Base-by-base conservation (phyloP, 1,140 invertebrate species). In the Schmidtea mediterranea region DNA sequence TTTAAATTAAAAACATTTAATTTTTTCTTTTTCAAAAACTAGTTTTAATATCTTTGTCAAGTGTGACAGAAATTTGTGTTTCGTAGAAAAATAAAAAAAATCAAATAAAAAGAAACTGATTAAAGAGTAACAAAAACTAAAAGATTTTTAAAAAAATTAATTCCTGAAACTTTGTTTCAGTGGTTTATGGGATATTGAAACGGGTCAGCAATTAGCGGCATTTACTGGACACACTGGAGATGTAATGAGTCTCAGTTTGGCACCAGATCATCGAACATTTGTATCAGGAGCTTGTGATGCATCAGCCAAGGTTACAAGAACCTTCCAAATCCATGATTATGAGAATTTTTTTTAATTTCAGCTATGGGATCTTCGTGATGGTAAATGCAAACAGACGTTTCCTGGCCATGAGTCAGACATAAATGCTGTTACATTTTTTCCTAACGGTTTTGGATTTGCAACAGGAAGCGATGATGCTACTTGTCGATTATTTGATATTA, bases 121-220 rank as follows among this genome's bases (percentile, higher is more conserved):
- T n/a, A n/a, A n/a, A n/a, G n/a, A n/a, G n/a, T n/a, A n/a, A n/a
- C n/a, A n/a, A n/a, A n/a, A n/a, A n/a, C n/a, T n/a, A n/a, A n/a
- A n/a, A n/a, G n/a, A n/a, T n/a, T n/a, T n/a, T n/a, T n/a, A n/a
- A n/a, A n/a, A n/a, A n/a, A n/a, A n/a, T n/a, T n/a, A n/a, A n/a
- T n/a, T n/a, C n/a, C n/a, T n/a, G n/a, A n/a, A n/a, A n/a, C n/a
- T n/a, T n/a, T n/a, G n/a, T n/a, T n/a, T n/a, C 62, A 87, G 83
- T 72, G 84, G 84, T 58, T 73, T 94, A 47, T 94, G 87, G 87
- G 87, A 95, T 69, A 92, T 95, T 59, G 87, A 94, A 70, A 94
- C 84, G 43, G 86, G 86, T 24, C 84, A 95, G 69, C 84, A 94
- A 67, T 83, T 80, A 62, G 87, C 83, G 24, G 82, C 82, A 51